Base-by-base conservation (phyloP, 2,797 vertebrate genomes). In the Sebastes steindachneri region DNA sequence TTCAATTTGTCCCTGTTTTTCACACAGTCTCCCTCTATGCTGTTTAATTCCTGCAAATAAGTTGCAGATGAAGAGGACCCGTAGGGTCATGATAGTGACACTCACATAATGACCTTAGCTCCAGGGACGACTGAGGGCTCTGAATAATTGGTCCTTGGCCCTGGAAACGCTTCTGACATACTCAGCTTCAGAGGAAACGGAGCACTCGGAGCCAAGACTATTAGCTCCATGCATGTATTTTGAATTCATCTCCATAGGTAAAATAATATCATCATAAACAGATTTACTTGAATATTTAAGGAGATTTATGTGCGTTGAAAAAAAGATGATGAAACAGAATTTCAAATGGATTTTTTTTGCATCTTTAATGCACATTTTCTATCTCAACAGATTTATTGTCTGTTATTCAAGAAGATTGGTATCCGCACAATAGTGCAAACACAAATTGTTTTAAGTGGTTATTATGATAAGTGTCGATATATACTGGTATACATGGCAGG, bases 61-160 rank as follows among this genome's bases (percentile, higher is more conserved):
- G 85, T 89, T 92, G 82, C 83, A 89, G 83, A 92, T 93, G 78
- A 93, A 87, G 86, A 86, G 84, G 72, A 90, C 88, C 83, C 60
- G 66, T 64, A 41, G 84, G 90, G 91, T 87, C 84, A 73, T 81
- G 86, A 90, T 88, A 86, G 90, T 89, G 85, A 91, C 86, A 80
- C 88, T 91, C 88, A 78, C 84, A 89, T 93, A 94, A 94, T 93
- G 92, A 94, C 93, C 89, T 85, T 82, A 75, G 85, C 92, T 92
- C 26, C 75, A 7, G 90, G 93, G 80, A 86, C 26, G 12, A 88
- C 93, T 88, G 75, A 75, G 53, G 90, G 94, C 86, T 88, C 75
- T 68, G 86, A 94, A 94, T 95, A 94, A 95, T 94, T 94, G 94
- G 92, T 94, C 89, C 87, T 89, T 87, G 79, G 75, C 90, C 87